Evolutionary conservation across 2,113 vertebrate species (phyloP), one percentile per base, ranked within the genome.

Genomic region (Gavialis gangeticus): DNA sequence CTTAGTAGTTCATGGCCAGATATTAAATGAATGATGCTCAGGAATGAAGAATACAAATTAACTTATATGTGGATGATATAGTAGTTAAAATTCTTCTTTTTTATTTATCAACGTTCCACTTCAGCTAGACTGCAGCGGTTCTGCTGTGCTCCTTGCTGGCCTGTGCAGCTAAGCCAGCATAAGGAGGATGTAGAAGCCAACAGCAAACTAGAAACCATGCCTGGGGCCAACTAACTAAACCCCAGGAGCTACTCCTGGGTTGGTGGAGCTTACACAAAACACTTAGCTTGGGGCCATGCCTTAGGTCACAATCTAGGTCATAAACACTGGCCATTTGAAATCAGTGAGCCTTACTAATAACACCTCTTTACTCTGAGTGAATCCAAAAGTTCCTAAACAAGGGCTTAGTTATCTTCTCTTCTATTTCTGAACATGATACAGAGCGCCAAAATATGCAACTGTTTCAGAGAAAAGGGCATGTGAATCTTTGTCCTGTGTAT

Each of bases 11-110:
- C n/a, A 87, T 83, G 62, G 34, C 78, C 84, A 92, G 67, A 62
- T 90, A 92, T 66, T 90, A 90, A 82, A 88, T 85, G 75, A 66
- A 78, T 88, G 64, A 79, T 90, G 67, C 19, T 79, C 90, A 78
- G 79, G 56, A 91, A 85, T 46, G 17, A 46, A 85, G 73, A 82
- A 75, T 67, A 78, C 57, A 82, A 81, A 93, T 30, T 55, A 82
- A 84, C 12, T 22, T 60, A 56, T 13, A 82, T 24, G 75, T 15
- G 82, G 84, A 60, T 57, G 63, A 16, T 60, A 71, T 79, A 63
- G 28, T 28, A 92, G 57, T 76, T 79, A 75, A 54, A 84, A 75
- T 78, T 81, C 55, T 87, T 80, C 60, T 77, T 76, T 56, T 78
- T 80, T 77, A 57, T 81, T 84, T 84, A 79, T 84, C 75, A 91